Conservation (phyloP, 2,113 vertebrate species). For the Phylloscopus trochiloides region DNA sequence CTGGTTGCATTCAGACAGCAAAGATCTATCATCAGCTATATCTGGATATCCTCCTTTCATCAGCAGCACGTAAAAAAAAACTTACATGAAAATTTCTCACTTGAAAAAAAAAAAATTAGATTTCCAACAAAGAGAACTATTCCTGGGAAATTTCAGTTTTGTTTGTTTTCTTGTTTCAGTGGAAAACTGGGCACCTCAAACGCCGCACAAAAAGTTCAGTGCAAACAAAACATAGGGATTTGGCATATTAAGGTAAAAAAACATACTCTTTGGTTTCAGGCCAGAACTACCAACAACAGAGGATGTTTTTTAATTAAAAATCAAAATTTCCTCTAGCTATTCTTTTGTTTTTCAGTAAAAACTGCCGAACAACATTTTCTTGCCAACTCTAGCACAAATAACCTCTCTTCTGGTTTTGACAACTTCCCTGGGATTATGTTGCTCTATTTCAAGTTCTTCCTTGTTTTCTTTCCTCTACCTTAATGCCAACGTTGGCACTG, state of each 20-base stretch:
- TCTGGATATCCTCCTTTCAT: slow-evolving; percentile 23
- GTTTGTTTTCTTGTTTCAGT: not conserved
- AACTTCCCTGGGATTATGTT: slow-evolving; percentile 58
- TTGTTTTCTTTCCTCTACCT: slow-evolving; percentile 62
- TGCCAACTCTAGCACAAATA: slow-evolving; percentile 49
- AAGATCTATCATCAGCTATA: slow-evolving; percentile 11
- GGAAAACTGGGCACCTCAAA: not conserved
- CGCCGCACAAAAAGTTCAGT: not conserved
- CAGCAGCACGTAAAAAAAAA: not conserved
- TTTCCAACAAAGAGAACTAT: not conserved
- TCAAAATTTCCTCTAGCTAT: not conserved
- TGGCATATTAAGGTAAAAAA: not conserved
- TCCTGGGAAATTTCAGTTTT: not conserved
- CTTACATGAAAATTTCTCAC: not conserved
- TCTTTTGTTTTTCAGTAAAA: slow-evolving; percentile 35
- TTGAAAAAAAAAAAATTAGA: not conserved
- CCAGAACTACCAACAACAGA: not conserved
- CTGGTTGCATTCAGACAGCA: slow-evolving; percentile 1
- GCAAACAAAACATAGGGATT: not conserved
- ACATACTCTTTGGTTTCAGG: not conserved
- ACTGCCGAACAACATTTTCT: slow-evolving; percentile 1
- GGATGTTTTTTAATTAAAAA: slow-evolving; percentile 23
- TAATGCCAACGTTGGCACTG: slow-evolving; percentile 38
- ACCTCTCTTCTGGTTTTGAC: slow-evolving; percentile 51
- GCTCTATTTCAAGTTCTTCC: slow-evolving; percentile 54